A percentile compares a stretch with the other conserved stretches of the same genome.
phyloP scores from a whole-genome alignment of 2,113 vertebrate genomes.

The Myxocyprinus asiaticus region DNA sequence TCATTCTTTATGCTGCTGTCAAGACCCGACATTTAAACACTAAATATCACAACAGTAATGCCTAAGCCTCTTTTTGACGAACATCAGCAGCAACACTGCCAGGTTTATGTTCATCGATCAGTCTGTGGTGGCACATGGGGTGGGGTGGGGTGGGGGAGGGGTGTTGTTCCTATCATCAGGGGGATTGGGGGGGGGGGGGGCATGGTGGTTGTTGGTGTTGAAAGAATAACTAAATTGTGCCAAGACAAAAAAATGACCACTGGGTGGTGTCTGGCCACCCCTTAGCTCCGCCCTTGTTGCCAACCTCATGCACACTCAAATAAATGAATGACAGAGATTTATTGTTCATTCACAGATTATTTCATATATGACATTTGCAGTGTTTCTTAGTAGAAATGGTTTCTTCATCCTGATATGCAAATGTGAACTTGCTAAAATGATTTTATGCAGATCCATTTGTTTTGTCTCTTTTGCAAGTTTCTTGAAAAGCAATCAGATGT shows the following conservation, averaged over 20 bases:
- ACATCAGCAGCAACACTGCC: slow-evolving; percentile 9
- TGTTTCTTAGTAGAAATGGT: too few relatives aligned
- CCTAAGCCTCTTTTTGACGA: not conserved
- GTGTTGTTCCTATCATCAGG: too few relatives aligned
- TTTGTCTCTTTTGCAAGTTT: not conserved
- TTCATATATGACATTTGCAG: not conserved
- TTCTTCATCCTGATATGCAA: slow-evolving; percentile 6
- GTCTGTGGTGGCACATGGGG: too few relatives aligned
- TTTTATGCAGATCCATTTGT: slow-evolving; percentile 7
- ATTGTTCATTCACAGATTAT: not conserved
- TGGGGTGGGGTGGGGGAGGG: too few relatives aligned
- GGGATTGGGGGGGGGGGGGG: too few relatives aligned
- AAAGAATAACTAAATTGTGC: too few relatives aligned
- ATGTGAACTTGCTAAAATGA: slow-evolving; percentile 17
- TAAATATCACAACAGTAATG: too few relatives aligned
- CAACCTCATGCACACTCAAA: not conserved
- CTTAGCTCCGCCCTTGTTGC: not conserved
- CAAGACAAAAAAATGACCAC: too few relatives aligned
- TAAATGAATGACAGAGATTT: not conserved
- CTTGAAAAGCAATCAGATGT: not conserved
- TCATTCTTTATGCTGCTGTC: not conserved
- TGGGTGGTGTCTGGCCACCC: too few relatives aligned
- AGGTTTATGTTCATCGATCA: not conserved
- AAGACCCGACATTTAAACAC: not conserved
- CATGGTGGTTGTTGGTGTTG: too few relatives aligned